Evolutionary conservation across 2,888 invertebrate genomes (phyloP).

Genomic region (Ommatoiulus sabulosus): DNA sequence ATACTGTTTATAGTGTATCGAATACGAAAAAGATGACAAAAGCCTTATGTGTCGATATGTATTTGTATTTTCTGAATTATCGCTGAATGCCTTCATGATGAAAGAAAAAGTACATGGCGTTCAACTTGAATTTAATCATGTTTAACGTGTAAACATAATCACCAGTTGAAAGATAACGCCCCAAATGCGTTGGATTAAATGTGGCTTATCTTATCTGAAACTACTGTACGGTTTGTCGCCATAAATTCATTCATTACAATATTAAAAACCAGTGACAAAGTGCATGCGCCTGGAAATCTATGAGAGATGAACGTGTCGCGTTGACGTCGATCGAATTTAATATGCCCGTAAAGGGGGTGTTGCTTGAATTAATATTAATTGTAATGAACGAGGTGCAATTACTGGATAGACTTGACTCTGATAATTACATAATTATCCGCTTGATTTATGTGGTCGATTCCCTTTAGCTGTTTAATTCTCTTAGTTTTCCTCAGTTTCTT

Average conservation of each 20-base stretch:
- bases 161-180: not conserved
- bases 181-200: not conserved
- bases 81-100: no score
- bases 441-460: conserved; percentile 24
- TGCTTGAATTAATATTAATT: not conserved
- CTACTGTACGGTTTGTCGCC: not conserved
- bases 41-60: no score
- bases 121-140: not conserved
- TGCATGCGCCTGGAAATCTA: not conserved
- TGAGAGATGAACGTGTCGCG: not conserved
- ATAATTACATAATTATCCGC: conserved; percentile 4
- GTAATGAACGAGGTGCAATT: not conserved
- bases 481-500: not conserved
- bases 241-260: no score
- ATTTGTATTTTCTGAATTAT: no score
- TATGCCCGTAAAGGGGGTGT: not conserved
- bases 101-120: not conserved
- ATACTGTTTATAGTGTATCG: no score
- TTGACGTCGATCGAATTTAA: not conserved
- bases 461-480: not conserved
- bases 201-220: not conserved
- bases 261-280: no score
- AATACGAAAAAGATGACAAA: no score
- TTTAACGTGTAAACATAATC: not conserved
- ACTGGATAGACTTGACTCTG: conserved; percentile 8